Evolutionary conservation across 1,140 invertebrate genomes (phyloP), one percentile per base, ranked within the genome.

Genomic region (Homalodisca vitripennis): DNA sequence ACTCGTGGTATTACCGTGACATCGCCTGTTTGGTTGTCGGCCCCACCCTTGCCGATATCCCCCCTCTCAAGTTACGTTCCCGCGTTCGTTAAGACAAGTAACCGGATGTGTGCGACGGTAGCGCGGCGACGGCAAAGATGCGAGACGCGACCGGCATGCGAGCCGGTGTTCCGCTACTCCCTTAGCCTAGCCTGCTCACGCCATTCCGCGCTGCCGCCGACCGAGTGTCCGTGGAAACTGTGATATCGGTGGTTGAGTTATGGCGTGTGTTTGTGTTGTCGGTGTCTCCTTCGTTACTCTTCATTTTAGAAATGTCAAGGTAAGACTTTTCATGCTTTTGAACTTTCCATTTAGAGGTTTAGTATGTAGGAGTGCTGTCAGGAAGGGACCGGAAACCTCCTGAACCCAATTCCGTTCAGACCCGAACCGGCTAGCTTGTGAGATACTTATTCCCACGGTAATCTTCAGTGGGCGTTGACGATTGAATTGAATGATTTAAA

Each of bases 1-100:
- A n/a, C n/a, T n/a, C n/a, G n/a, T n/a, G n/a, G n/a, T n/a, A n/a
- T n/a, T n/a, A n/a, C n/a, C n/a, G n/a, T n/a, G n/a, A n/a, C n/a
- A n/a, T n/a, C n/a, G n/a, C n/a, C n/a, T n/a, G n/a, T n/a, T n/a
- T n/a, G n/a, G n/a, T n/a, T 3, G 13, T 24, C 22, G 48, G 22
- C 48, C 48, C 48, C 48, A 53, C 48, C 48, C 48, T 53, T 12
- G 48, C 12, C 48, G 48, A 6, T n/a, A 6, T 6, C 48, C 48
- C 48, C 48, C 48, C 48, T 53, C 48, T 53, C 48, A 24, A 14
- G 48, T 53, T 53, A n/a, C 48, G 48, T 53, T 53, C 48, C 48
- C 48, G 48, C 48, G 48, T 53, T 53, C 48, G 48, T 53, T 53
- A 53, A 53, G 48, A 53, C 48, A 6, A 6, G 3, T 6, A 22